phyloP scores from a whole-genome alignment of 2,113 vertebrate species.

The Platichthys flesus region DNA sequence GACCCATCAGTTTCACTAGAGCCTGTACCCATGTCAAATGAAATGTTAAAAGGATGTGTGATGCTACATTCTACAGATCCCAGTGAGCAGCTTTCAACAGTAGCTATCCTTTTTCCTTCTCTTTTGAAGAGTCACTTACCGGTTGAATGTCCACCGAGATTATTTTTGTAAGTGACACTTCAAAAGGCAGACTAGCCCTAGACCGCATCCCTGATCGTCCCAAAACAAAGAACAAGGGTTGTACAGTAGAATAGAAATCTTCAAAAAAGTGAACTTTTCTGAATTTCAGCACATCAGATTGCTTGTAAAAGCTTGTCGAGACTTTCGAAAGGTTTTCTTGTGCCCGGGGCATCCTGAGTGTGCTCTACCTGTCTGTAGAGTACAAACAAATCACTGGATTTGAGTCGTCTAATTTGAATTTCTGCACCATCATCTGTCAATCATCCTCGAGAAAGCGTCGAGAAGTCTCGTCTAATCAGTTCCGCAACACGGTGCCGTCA shows the following conservation, averaged over 20 bases:
- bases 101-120: constrained; percentile 23
- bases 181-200: constrained; percentile 24
- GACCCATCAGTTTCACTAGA: neutral
- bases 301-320: neutral
- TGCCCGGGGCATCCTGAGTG: constrained; percentile 5
- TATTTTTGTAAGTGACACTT: constrained; percentile 39
- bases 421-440: constrained; percentile 50
- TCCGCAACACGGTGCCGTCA: constrained; percentile 48
- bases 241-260: constrained; percentile 1
- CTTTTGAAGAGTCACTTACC: constrained; percentile 48
- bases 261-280: constrained; percentile 9
- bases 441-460: constrained; percentile 39
- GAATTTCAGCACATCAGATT: constrained; percentile 6
- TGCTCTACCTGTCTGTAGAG: constrained; percentile 23
- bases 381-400: constrained; percentile 40
- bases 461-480: constrained; percentile 55
- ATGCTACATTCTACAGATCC: constrained; percentile 11
- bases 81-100: constrained; percentile 8
- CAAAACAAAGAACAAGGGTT: constrained; percentile 23
- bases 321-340: constrained; percentile 13
- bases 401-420: constrained; percentile 42
- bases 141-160: constrained; percentile 18
- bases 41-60: constrained; percentile 11
- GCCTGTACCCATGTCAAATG: constrained; percentile 20
- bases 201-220: neutral